Conservation (phyloP, 2,888 invertebrate genomes). For the Tenthredo livida region DNA sequence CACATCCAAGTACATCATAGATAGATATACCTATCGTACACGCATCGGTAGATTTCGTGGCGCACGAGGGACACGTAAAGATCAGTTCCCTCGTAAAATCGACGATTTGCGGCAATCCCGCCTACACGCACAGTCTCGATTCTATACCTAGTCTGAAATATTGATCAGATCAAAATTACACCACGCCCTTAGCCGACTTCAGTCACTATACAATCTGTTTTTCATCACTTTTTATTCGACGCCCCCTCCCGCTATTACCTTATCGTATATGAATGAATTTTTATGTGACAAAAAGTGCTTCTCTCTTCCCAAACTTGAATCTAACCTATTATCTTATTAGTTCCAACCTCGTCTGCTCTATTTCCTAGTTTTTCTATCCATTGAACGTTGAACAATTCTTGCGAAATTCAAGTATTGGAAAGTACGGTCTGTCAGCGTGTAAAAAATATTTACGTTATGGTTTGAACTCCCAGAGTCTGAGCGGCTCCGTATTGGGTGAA, state of each 20-base stretch:
- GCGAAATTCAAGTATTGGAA: neutral
- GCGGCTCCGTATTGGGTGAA: neutral
- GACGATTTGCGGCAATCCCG: slow-evolving; percentile 40
- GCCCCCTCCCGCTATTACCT: no score
- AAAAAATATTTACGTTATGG: neutral
- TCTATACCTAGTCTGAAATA: slow-evolving; percentile 16
- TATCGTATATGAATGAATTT: neutral
- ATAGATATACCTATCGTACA: neutral
- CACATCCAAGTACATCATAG: neutral
- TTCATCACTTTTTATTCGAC: slow-evolving; percentile 3
- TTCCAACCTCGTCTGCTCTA: neutral
- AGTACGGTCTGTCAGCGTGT: neutral
- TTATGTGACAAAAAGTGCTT: neutral
- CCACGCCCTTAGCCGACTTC: neutral
- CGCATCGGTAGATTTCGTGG: slow-evolving; percentile 1
- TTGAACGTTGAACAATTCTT: neutral
- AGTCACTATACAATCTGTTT: neutral
- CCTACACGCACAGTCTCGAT: slow-evolving; percentile 30
- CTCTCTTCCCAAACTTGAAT: neutral
- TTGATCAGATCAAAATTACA: slow-evolving; percentile 41
- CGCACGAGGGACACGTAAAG: slow-evolving; percentile 44
- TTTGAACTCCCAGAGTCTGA: neutral
- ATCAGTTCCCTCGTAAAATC: slow-evolving; percentile 45
- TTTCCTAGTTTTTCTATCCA: neutral
- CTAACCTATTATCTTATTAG: neutral